Base-by-base conservation (phyloP, 2,888 invertebrate genomes). In the Herminia tarsipennalis region DNA sequence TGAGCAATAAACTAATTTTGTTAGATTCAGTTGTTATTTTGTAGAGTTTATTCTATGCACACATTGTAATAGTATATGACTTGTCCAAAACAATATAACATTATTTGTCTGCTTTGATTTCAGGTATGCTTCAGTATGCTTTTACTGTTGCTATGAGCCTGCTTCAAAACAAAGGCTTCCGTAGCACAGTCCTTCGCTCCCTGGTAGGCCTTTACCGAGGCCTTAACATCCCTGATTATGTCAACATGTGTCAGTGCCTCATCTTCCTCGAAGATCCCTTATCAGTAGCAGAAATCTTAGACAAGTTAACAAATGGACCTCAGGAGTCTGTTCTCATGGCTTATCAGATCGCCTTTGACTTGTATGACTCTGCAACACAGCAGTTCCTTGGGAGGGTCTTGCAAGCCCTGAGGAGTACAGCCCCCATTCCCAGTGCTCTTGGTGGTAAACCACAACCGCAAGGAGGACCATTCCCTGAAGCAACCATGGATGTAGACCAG, bases 361-460 rank as follows among this genome's bases (percentile, higher is more conserved):
- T 99, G 66, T 99, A 99, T 79, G 99, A 99, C 83, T 98, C 98
- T 27, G 99, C 99, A 0, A 99, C 99, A 1, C 99, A 99, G 86
- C 98, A 99, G 81, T 99, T 99, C 83, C 92, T 99, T 36, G 96
- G 96, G 5, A 94, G 96, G 65, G 97, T 98, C 5, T 85, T 98
- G 56, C 95, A 96, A 77, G 96, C 97, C 10, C 87, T 98, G 4
- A 93, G 95, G 68, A 94, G 94, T 33, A 96, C 96, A 9, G 96
- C 97, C 13, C 97, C 97, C 0, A 94, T 96, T 52, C 96, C 97
- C 3, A 93, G 94, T 46, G 94, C 96, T 1, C 86, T 96, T 8
- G 94, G 95, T 61, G 95, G 94, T 3, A 96, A 95, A 66, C 94
- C 95, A 5, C 95, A 96, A 70, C 94, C 95, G 0, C 94, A 94